Base-by-base conservation (phyloP, 2,888 invertebrate genomes). In the Stegana nigrithorax region DNA sequence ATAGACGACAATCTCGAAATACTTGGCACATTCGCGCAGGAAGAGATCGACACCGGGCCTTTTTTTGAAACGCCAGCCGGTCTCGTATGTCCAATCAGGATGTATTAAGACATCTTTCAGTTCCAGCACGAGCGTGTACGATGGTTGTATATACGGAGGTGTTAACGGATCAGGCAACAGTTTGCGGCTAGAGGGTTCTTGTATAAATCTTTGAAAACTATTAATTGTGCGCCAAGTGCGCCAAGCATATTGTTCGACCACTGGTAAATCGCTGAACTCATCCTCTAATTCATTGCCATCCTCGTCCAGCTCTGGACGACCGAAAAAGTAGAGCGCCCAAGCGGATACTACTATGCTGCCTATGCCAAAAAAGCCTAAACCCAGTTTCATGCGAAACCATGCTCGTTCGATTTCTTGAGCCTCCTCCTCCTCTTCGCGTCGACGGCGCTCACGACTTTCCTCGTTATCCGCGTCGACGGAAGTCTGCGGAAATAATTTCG, bases 11-110 rank as follows among this genome's bases (percentile, higher is more conserved):
- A 97, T 92, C 88, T 99, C 99, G 87, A 96, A 99, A 12, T 96
- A 93, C 65, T 92, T 92, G 5, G 93, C 92, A 39, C 95, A 90
- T 64, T 94, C 91, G 78, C 96, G 93, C 10, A 99, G 87, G 84
- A 99, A 97, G 72, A 94, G 92, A 80, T 98, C 97, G 0, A 99
- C 91, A 39, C 96, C 97, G 0, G 98, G 98, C 47, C 99, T 91
- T 86, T 98, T 99, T 86, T 98, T 97, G 85, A 98, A 99, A 75
- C 98, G 90, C 97, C 97, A 98, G 3, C 98, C 98, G 65, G 97
- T 97, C 84, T 93, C 92, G 83, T 97, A 97, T 84, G 97, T 97
- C 98, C 98, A 99, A 83, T 98, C 98, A 0, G 98, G 98, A 85
- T 98, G 96, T 10, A 98, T 95, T 7, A 99, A 88, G 7, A 99